These are phyloP conservation scores for Reinhardtius hippoglossoides DNA, from an alignment of 2,113 vertebrate genomes.

Conservation along the genomic window DNA sequence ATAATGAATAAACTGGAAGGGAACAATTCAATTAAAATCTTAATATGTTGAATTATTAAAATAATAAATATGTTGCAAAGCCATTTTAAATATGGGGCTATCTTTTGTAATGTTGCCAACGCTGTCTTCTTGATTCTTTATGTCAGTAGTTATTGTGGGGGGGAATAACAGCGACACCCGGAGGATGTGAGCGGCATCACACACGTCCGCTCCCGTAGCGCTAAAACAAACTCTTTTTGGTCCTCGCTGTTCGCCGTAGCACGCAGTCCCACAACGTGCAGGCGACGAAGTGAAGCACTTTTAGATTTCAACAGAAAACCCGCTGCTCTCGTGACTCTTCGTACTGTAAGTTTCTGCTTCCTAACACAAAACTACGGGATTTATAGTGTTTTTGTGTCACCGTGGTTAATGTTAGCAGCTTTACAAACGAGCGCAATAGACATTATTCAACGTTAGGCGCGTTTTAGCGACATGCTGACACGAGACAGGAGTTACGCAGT, in stretches of 20 bases:
- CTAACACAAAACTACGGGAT: rapidly evolving
- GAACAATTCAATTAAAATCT: neutral
- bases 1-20: neutral
- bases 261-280: conserved; percentile 73
- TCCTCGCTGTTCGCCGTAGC: conserved; percentile 63
- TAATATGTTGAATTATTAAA: too few species aligned
- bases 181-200: neutral
- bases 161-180: conserved; percentile 10
- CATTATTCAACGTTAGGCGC: neutral
- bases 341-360: conserved; percentile 49
- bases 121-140: neutral
- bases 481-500: conserved; percentile 1
- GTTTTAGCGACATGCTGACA: conserved; percentile 19
- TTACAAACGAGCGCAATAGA: neutral
- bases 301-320: conserved; percentile 1
- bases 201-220: neutral
- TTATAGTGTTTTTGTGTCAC: neutral
- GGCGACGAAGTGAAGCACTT: conserved; percentile 8
- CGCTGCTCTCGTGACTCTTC: neutral
- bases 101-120: neutral
- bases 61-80: neutral
- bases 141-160: neutral
- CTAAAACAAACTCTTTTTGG: conserved; percentile 42
- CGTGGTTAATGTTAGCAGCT: rapidly evolving
- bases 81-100: neutral